Base-by-base conservation (phyloP, 1,140 invertebrate genomes). In the Gonatopus flavifemur region DNA sequence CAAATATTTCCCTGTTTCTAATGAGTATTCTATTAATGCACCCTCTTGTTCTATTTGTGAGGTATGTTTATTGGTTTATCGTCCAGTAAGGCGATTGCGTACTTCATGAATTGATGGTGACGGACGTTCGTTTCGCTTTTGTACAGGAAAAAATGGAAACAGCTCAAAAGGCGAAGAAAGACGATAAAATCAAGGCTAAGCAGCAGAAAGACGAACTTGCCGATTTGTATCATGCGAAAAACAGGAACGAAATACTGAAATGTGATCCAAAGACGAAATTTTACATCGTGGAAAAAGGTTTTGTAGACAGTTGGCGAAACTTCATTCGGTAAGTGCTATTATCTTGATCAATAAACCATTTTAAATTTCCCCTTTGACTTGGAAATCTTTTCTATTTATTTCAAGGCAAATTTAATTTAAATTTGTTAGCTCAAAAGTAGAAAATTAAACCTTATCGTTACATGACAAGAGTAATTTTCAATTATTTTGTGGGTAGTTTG, bases 1-100 rank as follows among this genome's bases (percentile, higher is more conserved):
- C 49, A 77, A 76, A 51, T 82, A 85, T 69, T 86, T 85, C 66
- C 81, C 81, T 4, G 64, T 74, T 19, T 75, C 79, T 32, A 74
- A 75, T 18, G 76, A 80, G 49, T 83, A 81, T 57, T 24, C 59
- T 0, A 25, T 59, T 10, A 52, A 55, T 21, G 61, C 72, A 15
- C 16, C 53, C 8, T 51, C 74, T 1, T 85, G 83, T 65, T 49
- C 59, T 31, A 59, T 74, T 25, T 84, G 83, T 49, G 64, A 69
- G 55, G 80, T 82, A 69, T 45, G n/a, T n/a, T 39, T 57, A 30
- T 48, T 48, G 47, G 24, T 41, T 43, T 28, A 7, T 7, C 12
- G 12, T 28, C 25, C 6, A 28, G 12, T 28, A 7, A 28, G n/a
- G n/a, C n/a, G n/a, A n/a, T n/a, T n/a, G n/a, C n/a, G n/a, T n/a